phyloP scores from a whole-genome alignment of 2,113 vertebrate genomes.

The Argyrosomus japonicus region DNA sequence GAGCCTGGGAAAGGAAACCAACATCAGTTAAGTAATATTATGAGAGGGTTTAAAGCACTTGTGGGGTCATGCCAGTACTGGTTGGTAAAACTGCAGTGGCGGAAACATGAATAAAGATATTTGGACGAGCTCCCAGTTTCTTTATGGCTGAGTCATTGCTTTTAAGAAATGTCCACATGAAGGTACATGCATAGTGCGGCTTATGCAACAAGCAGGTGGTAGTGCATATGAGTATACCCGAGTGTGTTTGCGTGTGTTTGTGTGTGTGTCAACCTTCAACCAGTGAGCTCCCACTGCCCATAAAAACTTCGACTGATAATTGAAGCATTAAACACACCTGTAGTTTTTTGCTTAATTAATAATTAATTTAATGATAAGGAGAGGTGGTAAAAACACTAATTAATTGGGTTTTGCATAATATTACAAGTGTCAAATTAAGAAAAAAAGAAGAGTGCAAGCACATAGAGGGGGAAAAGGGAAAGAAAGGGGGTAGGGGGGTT shows the following conservation, averaged over 20 bases:
- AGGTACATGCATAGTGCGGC: conserved; percentile 55
- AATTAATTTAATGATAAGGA: conserved; percentile 92
- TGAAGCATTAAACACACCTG: conserved; percentile 94
- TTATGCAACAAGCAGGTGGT: conserved; percentile 45
- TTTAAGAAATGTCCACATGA: conserved; percentile 70
- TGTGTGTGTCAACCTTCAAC: conserved; percentile 73
- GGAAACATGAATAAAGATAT: conserved; percentile 63
- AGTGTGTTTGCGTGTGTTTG: background rate
- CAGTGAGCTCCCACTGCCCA: conserved; percentile 88
- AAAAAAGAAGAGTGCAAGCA: background rate
- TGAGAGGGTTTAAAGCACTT: conserved; percentile 40
- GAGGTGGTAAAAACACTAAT: conserved; percentile 90
- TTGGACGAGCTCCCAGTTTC: conserved; percentile 71
- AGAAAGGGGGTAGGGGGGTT: background rate
- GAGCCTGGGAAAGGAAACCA: conserved; percentile 61
- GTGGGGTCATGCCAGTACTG: conserved; percentile 64
- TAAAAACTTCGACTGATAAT: conserved; percentile 90
- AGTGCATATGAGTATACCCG: background rate
- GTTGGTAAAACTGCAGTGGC: conserved; percentile 44
- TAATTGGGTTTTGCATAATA: conserved; percentile 88
- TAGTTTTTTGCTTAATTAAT: conserved; percentile 93
- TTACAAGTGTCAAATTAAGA: conserved; percentile 84
- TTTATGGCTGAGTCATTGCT: conserved; percentile 59
- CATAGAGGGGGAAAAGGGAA: background rate
- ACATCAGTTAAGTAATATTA: conserved; percentile 48